These are phyloP conservation scores for Armadillidium nasatum DNA, from an alignment of 1,140 invertebrate genomes.

Conservation along the genomic window DNA sequence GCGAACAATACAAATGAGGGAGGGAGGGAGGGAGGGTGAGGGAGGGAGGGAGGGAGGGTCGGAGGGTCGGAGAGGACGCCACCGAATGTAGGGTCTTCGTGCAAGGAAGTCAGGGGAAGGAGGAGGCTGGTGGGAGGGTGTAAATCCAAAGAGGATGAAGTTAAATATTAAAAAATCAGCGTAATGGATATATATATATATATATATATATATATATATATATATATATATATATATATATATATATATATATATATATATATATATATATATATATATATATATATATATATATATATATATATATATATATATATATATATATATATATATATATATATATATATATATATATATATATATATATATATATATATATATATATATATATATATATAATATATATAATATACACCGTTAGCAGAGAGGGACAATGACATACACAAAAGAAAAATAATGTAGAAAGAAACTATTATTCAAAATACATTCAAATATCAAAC, in stretches of 20 bases:
- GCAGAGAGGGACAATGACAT: too few species aligned
- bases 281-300: conserved; percentile 10
- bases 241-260: conserved; percentile 13
- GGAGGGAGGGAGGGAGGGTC: background rate
- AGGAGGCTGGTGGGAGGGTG: too few species aligned
- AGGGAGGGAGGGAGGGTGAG: background rate
- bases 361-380: too few species aligned
- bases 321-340: background rate
- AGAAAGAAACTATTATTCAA: too few species aligned
- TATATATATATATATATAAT: too few species aligned
- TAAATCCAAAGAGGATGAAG: too few species aligned
- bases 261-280: conserved; percentile 18
- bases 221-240: conserved; percentile 14
- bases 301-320: conserved; percentile 19
- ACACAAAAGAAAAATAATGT: too few species aligned
- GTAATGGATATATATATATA: too few species aligned
- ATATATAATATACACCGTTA: too few species aligned
- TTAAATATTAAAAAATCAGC: too few species aligned
- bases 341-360: background rate
- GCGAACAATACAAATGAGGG: background rate
- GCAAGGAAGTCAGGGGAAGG: background rate
- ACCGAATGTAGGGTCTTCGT: background rate
- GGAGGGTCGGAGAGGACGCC: background rate
- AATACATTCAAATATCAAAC: too few species aligned
- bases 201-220: background rate